Evolutionary conservation across 2,113 vertebrate species (phyloP).

Genomic region (Rhynchomys soricoides): DNA sequence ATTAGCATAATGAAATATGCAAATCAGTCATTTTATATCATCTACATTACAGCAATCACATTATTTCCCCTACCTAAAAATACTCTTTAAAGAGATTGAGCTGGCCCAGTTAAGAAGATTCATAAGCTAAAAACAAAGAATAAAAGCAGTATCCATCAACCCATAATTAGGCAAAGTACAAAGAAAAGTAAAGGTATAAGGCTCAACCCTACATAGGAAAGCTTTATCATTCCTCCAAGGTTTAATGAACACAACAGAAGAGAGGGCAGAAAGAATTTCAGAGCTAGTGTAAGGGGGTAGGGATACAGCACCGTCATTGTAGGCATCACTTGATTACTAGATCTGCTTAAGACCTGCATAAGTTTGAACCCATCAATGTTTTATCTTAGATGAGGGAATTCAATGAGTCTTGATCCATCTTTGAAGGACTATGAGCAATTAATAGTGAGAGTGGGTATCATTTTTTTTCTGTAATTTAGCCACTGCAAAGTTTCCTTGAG

Average conservation of each 20-base stretch:
- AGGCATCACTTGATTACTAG: no score
- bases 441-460: background rate
- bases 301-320: no score
- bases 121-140: background rate
- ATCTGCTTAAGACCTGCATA: background rate
- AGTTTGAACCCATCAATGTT: background rate
- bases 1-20: constrained; percentile 79
- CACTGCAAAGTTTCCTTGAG: background rate
- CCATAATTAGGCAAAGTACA: background rate
- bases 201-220: background rate
- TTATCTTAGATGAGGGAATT: no score
- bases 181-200: background rate
- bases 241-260: background rate
- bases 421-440: no score
- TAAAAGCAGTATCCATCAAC: background rate
- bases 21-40: constrained; percentile 64
- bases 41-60: constrained; percentile 31
- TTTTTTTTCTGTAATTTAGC: background rate
- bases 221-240: background rate
- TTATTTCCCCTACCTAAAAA: constrained; percentile 43
- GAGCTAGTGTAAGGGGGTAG: no score
- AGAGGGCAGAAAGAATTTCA: background rate
- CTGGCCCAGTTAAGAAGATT: background rate
- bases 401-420: background rate
- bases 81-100: constrained; percentile 36